Percentiles rank a stretch among this genome's conserved stretches.
These are phyloP conservation scores for Tangara arthus DNA, from an alignment of 2,797 vertebrate species.

Conservation along the genomic window DNA sequence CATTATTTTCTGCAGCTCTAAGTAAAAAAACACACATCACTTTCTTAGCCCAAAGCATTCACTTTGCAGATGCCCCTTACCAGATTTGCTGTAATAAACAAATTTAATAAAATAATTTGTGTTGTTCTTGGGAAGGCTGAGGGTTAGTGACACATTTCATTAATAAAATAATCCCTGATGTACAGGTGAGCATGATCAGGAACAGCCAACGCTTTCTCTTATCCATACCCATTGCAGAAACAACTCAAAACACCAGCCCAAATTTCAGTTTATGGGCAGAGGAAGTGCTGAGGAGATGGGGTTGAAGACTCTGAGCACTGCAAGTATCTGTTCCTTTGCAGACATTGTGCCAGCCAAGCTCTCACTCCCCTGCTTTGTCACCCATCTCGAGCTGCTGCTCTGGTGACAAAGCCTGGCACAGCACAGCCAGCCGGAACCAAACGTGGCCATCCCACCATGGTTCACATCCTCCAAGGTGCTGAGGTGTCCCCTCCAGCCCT, in stretches of 20 bases:
- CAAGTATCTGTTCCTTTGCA: background rate
- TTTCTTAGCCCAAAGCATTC: background rate
- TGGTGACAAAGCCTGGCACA: background rate
- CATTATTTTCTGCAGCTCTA: background rate
- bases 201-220: background rate
- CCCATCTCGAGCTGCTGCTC: background rate
- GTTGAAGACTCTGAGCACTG: background rate
- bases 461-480: background rate
- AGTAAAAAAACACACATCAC: background rate
- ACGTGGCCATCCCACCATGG: accelerated
- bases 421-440: background rate
- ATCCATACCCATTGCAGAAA: background rate
- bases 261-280: background rate
- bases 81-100: background rate
- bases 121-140: background rate
- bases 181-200: accelerated
- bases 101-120: too few species aligned
- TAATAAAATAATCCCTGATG: background rate
- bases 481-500: background rate
- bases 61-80: background rate
- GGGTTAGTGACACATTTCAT: background rate
- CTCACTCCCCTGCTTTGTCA: background rate
- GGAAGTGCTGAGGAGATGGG: background rate
- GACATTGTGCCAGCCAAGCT: background rate
- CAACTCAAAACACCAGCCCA: background rate